Base-by-base conservation (phyloP, 53 echinoderm and acorn worm species). In the Holothuria scabra region DNA sequence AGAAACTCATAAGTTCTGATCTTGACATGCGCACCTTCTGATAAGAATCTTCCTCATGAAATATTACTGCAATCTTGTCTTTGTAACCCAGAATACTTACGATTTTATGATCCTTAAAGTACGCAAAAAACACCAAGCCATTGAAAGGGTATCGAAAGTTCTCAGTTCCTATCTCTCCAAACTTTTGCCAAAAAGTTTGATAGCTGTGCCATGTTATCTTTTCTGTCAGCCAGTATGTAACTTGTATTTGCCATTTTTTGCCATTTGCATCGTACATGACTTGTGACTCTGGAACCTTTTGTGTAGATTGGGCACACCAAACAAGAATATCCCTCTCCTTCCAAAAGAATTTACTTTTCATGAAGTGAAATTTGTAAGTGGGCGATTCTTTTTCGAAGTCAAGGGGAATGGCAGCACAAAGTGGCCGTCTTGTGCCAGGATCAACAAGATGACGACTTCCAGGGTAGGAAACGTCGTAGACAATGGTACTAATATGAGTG, bases 381-480 rank as follows among this genome's bases (percentile, higher is more conserved):
- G 78, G 78, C 14, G 78, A 78, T 31, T 78, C 78, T 31, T 56
- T 57, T 24, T 78, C 78, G n/a, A 78, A 78, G 78, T 78, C 78
- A 16, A 78, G 78, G 4, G 78, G 78, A 23, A 78, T 78, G 16
- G 78, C 78, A 28, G 57, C 78, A 28, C 78, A 78, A 13, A 78
- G 78, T 13, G 78, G 78, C 31, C 78, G 28, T 21, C 78, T 56
- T 14, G 78, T 78, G 14, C 78, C 78, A 57, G 78, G 78, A 6
- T 78, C 78, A 28, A 78, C 57, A 7, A 78, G 78, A 31, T 78
- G 78, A n/a, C 56, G 78, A 32, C 78, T 78, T 2, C 78, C 78
- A 11, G 78, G 78, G 48, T 78, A 24, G 10, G 78, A 32, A 18
- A 58, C 78, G 18, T 78, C 78, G 10, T 31, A 55, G 0, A 59